Evolutionary conservation across 2,113 vertebrate genomes (phyloP).

Genomic region (Cochlearius cochlearius): DNA sequence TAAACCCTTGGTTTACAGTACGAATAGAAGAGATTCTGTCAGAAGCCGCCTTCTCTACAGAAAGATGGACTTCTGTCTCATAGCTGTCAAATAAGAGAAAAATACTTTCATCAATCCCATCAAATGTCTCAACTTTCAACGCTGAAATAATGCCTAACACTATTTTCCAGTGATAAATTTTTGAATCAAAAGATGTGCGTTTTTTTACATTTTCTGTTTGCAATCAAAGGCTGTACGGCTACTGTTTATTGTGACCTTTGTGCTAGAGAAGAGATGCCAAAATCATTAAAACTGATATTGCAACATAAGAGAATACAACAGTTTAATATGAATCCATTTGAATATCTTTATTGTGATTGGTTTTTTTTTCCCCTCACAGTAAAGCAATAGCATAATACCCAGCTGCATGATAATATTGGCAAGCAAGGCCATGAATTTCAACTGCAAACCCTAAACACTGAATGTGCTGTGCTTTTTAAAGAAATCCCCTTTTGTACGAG

Average conservation of each 20-base stretch:
- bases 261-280: background rate
- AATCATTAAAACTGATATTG: constrained; percentile 43
- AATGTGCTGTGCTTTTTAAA: constrained; percentile 74
- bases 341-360: constrained; percentile 65
- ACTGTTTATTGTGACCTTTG: constrained; percentile 33
- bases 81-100: background rate
- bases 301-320: constrained; percentile 28
- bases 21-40: background rate
- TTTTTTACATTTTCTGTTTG: constrained; percentile 12
- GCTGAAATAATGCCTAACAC: background rate
- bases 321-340: constrained; percentile 21
- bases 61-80: background rate
- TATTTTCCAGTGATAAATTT: background rate
- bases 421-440: constrained; percentile 67
- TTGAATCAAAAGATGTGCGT: background rate
- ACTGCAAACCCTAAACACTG: constrained; percentile 69
- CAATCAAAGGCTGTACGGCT: background rate
- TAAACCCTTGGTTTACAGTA: background rate
- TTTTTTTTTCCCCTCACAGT: background rate
- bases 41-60: background rate
- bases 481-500: constrained; percentile 81
- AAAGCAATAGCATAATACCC: constrained; percentile 38
- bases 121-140: background rate
- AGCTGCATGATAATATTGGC: constrained; percentile 69
- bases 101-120: background rate